Evolutionary conservation across 2,888 invertebrate genomes (phyloP).

Genomic region (Cephus runcator): DNA sequence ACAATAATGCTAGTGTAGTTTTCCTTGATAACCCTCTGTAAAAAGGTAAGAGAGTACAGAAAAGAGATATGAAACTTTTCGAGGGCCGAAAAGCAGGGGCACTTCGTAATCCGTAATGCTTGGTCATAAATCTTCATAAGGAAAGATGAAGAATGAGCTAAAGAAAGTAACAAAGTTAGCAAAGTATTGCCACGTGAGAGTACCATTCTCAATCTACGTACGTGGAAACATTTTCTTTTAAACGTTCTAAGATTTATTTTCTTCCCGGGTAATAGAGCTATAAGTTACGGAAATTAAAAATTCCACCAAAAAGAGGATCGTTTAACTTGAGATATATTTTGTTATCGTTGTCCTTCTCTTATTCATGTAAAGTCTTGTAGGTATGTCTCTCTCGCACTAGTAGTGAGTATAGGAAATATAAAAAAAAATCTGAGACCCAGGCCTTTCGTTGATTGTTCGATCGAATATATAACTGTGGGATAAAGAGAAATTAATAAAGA

Average conservation of each 20-base stretch:
- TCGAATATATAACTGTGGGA: no score
- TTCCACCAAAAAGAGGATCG: not conserved
- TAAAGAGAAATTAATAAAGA: no score
- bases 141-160: not conserved
- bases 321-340: no score
- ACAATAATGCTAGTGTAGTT: not conserved
- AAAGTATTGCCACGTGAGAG: not conserved
- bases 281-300: not conserved
- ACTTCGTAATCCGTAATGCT: not conserved
- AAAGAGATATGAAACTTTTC: not conserved
- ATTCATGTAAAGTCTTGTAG: no score
- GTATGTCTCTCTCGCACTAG: no score
- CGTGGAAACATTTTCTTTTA: not conserved
- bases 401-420: no score
- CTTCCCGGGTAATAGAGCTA: not conserved
- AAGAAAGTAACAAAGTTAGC: constrained; percentile 1
- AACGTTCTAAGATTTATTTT: not conserved
- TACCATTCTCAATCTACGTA: not conserved
- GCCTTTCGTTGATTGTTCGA: no score
- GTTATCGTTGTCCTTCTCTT: no score
- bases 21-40: not conserved
- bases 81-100: not conserved
- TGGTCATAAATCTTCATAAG: not conserved
- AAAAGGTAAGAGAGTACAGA: not conserved
- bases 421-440: no score